These are phyloP conservation scores for Scelioninae gen. 1 DNA, from an alignment of 2,888 invertebrate species.

Conservation along the genomic window DNA sequence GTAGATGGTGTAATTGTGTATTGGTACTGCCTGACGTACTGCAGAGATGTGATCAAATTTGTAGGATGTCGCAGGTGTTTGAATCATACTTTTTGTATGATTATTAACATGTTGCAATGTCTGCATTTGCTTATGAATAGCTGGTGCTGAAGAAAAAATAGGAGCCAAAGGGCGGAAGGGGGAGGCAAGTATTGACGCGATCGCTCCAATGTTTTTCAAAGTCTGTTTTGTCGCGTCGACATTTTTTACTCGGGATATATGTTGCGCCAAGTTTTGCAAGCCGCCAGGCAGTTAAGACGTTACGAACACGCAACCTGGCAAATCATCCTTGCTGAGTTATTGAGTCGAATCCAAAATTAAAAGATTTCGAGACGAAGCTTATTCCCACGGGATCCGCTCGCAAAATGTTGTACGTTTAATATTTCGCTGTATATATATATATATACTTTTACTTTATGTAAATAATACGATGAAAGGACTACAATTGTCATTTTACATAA, in stretches of 20 bases:
- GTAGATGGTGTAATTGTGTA: no score
- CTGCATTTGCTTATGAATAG: slow-evolving; percentile 57
- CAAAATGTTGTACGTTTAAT: not conserved
- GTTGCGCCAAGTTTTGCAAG: slow-evolving; percentile 10
- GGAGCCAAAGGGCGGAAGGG: not conserved
- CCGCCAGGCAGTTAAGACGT: slow-evolving; percentile 19
- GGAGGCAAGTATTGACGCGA: slow-evolving; percentile 43
- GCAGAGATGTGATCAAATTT: slow-evolving; percentile 62
- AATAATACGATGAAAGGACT: no score
- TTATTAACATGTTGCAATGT: slow-evolving; percentile 61
- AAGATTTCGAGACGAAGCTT: no score
- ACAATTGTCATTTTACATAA: no score
- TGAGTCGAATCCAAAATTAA: not conserved
- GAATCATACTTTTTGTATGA: slow-evolving; percentile 61
- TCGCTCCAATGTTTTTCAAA: slow-evolving; percentile 37
- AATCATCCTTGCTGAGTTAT: not conserved
- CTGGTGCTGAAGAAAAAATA: not conserved
- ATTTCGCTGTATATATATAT: not conserved
- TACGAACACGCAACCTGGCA: not conserved
- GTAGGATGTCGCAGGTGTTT: slow-evolving; percentile 65
- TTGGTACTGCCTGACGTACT: no score
- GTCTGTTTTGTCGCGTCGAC: slow-evolving; percentile 40
- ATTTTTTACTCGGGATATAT: slow-evolving; percentile 42
- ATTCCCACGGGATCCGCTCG: no score
- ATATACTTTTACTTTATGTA: no score